Evolutionary conservation across 2,113 vertebrate genomes (phyloP), one percentile per base, ranked within the genome.

Genomic region (Chlamydotis undulata): DNA sequence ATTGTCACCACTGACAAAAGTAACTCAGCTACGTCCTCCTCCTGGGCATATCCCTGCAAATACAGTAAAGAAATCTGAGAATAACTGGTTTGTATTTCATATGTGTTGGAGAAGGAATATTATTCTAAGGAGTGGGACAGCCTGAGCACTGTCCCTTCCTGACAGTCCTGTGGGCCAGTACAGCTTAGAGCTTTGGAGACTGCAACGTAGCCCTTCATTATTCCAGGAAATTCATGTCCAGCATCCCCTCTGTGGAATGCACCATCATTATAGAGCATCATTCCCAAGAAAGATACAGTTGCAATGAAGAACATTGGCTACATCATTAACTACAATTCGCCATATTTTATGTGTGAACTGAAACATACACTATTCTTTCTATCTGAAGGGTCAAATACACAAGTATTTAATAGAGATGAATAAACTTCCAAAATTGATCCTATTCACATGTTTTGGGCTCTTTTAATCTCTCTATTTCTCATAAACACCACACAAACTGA

Each of bases 371-470:
- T 28, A 22, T 17, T 61, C 45, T 60, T 78, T 39, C 7, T 21
- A 28, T 37, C 33, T 49, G n/a, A 70, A 94, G 41, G 14, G 19
- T 7, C 47, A 68, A 82, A n/a, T 17, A 56, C 25, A 1, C 31
- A 79, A 76, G 13, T 50, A 28, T 26, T 87, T 57, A 12, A 70
- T 19, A 60, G 0, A 70, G 52, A 57, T 41, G 0, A 65, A 65
- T 67, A 41, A 79, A 47, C 13, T 65, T 74, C 21, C 7, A 49
- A 7, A 67, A 69, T 3, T 29, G 17, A 84, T 50, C 23, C 37
- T n/a, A 13, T 21, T 89, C 12, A 41, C 1, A 0, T 37, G 47
- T 50, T 80, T 43, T 2, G 15, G 22, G 3, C 8, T 47, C 65
- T 37, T 78, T 70, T 35, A 3, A 41, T 71, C 69, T 74, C 12